Base-by-base conservation (phyloP, 1,140 invertebrate species). In the Musca domestica region DNA sequence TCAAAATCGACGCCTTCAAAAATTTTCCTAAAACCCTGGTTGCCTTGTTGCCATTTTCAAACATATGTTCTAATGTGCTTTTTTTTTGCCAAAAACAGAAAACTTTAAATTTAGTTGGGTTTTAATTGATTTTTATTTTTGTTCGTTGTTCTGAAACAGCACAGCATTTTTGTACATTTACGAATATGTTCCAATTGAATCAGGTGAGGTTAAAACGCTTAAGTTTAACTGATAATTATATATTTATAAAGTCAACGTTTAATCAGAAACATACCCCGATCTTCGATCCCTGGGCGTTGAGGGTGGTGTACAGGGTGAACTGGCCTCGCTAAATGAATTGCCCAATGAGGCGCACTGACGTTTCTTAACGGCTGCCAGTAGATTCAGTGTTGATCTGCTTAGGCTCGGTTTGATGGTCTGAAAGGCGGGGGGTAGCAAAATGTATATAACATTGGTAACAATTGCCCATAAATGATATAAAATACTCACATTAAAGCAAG, bases 401-500 rank as follows among this genome's bases (percentile, higher is more conserved):
- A 82, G 76, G 69, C 78, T 81, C 51, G 77, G 80, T 64, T 82
- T 82, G 72, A 82, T 82, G 75, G 80, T 82, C 80, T 82, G 51
- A 25, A 73, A 34, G 49, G 23, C 14, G n/a, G 9, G 15, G 17
- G 4, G 7, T n/a, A 65, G 15, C 0, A 6, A 3, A 20, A 27
- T 30, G 14, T 20, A 7, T 14, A 41, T 17, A 48, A 41, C 17
- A 5, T 64, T 9, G 27, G 23, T 20, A 56, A 56, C 9, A 20
- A 56, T 9, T 56, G n/a, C 27, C 17, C 15, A 19, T 63, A 19
- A 14, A 63, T n/a, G n/a, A n/a, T n/a, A 41, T 14, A 14, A 51
- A 52, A 23, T 51, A 78, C 80, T 83, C 77, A 87, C 86, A 73
- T 85, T 86, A 69, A 87, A 80, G 74, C 85, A 87, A 17, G 85